Percentiles rank a stretch among this genome's conserved stretches.
Evolutionary conservation across 2,888 invertebrate genomes (phyloP).

Genomic region (Matsumyia berberina): DNA sequence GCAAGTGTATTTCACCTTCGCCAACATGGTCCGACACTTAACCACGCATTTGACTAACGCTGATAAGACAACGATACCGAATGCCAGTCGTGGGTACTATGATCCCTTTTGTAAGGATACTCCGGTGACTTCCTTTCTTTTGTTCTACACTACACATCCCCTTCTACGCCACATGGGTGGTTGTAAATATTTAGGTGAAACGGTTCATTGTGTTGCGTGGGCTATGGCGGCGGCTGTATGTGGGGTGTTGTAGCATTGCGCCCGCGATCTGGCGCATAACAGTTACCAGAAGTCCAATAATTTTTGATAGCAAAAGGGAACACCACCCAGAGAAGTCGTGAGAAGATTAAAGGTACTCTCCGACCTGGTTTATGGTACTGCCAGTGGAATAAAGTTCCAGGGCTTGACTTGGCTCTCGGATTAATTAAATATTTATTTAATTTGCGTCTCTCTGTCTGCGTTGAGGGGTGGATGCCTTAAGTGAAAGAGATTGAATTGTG

Average conservation of each 20-base stretch:
- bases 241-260: neutral
- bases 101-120: constrained; percentile 56
- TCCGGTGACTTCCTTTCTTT: constrained; percentile 59
- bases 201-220: constrained; percentile 73
- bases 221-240: constrained; percentile 17
- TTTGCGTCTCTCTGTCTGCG: constrained; percentile 49
- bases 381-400: constrained; percentile 52
- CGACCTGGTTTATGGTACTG: constrained; percentile 63
- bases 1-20: constrained; percentile 53
- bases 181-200: constrained; percentile 74
- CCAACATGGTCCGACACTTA: constrained; percentile 67
- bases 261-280: constrained; percentile 51
- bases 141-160: constrained; percentile 39
- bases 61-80: constrained; percentile 69
- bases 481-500: constrained; percentile 65
- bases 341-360: constrained; percentile 68
- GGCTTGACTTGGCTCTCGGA: constrained; percentile 50
- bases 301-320: constrained; percentile 72
- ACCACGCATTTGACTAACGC: constrained; percentile 75
- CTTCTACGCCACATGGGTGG: constrained; percentile 14
- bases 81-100: constrained; percentile 1
- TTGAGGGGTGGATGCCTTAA: neutral
- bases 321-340: constrained; percentile 15
- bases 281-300: constrained; percentile 74
- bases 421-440: constrained; percentile 76